Conservation (phyloP, 2,113 vertebrate species). For the Gallinago media region DNA sequence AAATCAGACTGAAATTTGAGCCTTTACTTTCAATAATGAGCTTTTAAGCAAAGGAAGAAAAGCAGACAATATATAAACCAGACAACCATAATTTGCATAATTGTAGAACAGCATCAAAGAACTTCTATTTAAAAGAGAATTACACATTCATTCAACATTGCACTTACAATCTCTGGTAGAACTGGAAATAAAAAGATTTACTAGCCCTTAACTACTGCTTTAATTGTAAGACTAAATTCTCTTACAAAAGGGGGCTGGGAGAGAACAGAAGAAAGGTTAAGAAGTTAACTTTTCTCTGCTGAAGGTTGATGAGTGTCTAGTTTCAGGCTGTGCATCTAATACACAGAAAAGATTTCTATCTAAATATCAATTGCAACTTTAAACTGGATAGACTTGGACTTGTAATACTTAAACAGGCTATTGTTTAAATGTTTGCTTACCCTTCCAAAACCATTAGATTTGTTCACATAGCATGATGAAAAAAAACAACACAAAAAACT, state of each 20-base stretch:
- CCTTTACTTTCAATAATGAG: background rate
- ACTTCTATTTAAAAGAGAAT: background rate
- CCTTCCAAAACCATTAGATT: background rate
- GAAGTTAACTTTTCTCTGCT: background rate
- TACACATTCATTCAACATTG: background rate
- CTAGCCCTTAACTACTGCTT: background rate
- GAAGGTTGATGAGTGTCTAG: background rate
- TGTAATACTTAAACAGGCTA: background rate
- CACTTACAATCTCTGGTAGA: background rate
- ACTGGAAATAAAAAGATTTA: background rate
- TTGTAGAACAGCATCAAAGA: background rate
- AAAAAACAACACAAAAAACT: background rate
- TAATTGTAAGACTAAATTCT: background rate
- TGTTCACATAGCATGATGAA: background rate
- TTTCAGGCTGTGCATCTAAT: background rate
- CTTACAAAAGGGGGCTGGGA: accelerated
- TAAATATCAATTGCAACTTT: background rate
- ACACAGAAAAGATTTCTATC: background rate
- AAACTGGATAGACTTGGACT: background rate
- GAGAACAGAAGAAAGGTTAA: background rate
- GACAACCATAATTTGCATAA: background rate
- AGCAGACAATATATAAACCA: background rate
- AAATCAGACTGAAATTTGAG: background rate
- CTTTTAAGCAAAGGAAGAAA: background rate
- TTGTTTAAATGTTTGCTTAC: background rate